A percentile compares a stretch with the other conserved stretches of the same genome.
phyloP scores from a whole-genome alignment of 2,797 vertebrate species.

The Myripristis jacobus region DNA sequence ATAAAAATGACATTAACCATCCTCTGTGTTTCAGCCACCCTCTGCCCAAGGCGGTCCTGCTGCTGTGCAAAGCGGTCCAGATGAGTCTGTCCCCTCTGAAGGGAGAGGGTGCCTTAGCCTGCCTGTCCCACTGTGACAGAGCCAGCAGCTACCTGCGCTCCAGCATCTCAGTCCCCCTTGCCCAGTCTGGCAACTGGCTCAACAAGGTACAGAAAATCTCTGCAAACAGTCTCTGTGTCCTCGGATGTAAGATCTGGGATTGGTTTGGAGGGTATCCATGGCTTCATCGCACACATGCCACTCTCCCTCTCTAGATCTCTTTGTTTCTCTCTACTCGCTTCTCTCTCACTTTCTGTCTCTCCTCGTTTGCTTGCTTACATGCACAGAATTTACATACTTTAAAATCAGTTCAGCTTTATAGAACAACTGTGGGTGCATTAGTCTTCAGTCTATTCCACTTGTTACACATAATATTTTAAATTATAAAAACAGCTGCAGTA shows the following conservation, averaged over 20 bases:
- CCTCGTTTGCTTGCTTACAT: neutral
- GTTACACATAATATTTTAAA: neutral
- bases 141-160: conserved; percentile 91
- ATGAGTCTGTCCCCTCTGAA: conserved; percentile 90
- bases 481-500: neutral
- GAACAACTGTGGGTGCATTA: too few relatives aligned
- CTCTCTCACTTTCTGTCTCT: too few relatives aligned
- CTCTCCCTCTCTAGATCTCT: too few relatives aligned
- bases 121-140: conserved; percentile 90
- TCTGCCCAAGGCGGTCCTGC: conserved; percentile 90
- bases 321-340: too few relatives aligned
- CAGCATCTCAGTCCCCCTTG: conserved; percentile 88
- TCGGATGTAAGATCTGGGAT: neutral
- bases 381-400: neutral
- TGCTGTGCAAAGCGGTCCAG: conserved; percentile 92
- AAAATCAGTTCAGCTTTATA: too few relatives aligned
- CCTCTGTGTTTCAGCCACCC: conserved; percentile 83
- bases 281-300: too few relatives aligned
- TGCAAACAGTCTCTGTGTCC: conserved; percentile 4
- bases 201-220: conserved; percentile 83
- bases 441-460: too few relatives aligned
- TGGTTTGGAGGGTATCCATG: too few relatives aligned
- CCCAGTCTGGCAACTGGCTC: conserved; percentile 85
- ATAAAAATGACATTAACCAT: too few relatives aligned
- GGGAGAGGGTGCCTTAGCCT: conserved; percentile 86